phyloP scores from a whole-genome alignment of 2,888 invertebrate genomes.

The Erynnis tages region DNA sequence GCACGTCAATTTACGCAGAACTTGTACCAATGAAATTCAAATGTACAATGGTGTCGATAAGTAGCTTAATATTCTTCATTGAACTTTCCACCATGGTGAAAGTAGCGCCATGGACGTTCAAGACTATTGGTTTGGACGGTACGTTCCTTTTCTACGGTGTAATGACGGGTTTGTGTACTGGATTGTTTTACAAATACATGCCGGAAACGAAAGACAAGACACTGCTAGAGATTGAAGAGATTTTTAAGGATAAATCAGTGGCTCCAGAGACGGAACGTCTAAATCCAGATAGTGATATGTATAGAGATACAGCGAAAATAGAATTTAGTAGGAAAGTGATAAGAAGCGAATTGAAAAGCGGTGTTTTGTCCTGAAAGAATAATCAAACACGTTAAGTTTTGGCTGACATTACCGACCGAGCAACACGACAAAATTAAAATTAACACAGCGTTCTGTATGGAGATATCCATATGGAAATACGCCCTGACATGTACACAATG shows the following conservation, averaged over 20 bases:
- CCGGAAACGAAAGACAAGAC: constrained; percentile 56
- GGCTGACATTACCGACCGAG: too few relatives aligned
- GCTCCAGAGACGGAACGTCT: too few relatives aligned
- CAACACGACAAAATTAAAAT: too few relatives aligned
- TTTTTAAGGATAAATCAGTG: neutral
- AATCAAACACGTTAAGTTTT: too few relatives aligned
- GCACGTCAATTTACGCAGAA: constrained; percentile 42
- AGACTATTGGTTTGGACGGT: constrained; percentile 39
- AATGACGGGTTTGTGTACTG: constrained; percentile 28
- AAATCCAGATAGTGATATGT: too few relatives aligned
- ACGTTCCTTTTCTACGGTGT: constrained; percentile 42
- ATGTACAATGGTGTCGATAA: neutral
- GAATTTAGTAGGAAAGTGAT: too few relatives aligned
- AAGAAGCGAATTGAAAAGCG: too few relatives aligned
- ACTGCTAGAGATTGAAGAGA: constrained; percentile 38
- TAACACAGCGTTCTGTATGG: too few relatives aligned
- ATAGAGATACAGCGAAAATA: too few relatives aligned
- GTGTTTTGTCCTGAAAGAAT: too few relatives aligned
- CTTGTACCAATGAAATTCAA: constrained; percentile 46
- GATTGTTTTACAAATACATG: constrained; percentile 42
- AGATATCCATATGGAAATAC: too few relatives aligned
- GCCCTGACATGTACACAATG: too few relatives aligned
- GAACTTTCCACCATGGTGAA: constrained; percentile 33
- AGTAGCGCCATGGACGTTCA: constrained; percentile 41
- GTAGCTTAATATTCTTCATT: neutral